These are phyloP conservation scores for Pedetes capensis DNA, from an alignment of 2,113 vertebrate genomes.

Conservation along the genomic window DNA sequence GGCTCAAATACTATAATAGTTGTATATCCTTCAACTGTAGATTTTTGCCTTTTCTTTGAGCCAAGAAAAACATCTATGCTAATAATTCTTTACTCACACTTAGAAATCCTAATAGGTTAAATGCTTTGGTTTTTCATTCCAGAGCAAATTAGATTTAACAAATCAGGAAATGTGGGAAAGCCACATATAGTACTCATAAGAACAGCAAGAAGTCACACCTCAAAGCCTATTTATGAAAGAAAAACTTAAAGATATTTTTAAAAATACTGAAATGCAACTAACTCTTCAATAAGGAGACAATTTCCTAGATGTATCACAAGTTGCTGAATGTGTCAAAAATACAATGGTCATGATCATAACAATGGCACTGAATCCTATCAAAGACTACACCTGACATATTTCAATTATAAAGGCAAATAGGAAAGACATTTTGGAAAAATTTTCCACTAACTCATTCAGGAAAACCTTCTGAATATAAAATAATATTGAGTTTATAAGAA, in stretches of 20 bases:
- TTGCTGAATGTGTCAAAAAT: neutral
- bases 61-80: neutral
- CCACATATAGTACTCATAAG: neutral
- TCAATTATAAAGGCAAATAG: neutral
- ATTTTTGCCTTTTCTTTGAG: neutral
- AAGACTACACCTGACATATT: neutral
- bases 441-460: neutral
- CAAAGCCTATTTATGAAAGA: neutral
- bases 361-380: neutral
- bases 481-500: neutral
- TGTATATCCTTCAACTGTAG: neutral
- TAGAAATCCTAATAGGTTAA: neutral
- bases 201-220: neutral
- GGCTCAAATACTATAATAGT: neutral
- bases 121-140: neutral
- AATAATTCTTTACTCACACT: neutral
- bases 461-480: conserved; percentile 7
- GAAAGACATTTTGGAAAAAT: neutral
- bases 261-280: neutral
- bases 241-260: neutral
- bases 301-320: neutral
- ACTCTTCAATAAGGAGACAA: neutral
- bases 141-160: neutral
- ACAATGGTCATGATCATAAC: neutral
- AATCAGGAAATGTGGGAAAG: neutral